These are phyloP conservation scores for Craniophora ligustri DNA, from an alignment of 2,888 invertebrate species.

Conservation along the genomic window DNA sequence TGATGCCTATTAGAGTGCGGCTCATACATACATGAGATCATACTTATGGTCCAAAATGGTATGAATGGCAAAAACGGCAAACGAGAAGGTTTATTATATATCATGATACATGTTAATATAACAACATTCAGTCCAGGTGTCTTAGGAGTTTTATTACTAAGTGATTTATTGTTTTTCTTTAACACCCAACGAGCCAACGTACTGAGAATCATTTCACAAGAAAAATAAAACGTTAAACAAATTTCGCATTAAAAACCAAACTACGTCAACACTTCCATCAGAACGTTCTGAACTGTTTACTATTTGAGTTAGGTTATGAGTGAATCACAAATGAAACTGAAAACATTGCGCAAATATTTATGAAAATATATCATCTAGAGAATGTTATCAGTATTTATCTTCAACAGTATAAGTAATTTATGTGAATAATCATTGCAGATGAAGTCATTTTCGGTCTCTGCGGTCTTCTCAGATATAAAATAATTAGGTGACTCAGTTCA, in stretches of 20 bases:
- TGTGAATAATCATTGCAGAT: conserved; percentile 30
- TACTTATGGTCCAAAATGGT: conserved; percentile 18
- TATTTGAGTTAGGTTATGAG: conserved; percentile 17
- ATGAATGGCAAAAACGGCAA: not conserved
- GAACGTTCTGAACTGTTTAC: conserved; percentile 33
- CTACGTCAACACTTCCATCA: conserved; percentile 35
- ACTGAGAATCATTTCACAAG: conserved; percentile 29
- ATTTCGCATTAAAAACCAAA: conserved; percentile 27
- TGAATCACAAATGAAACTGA: conserved; percentile 44
- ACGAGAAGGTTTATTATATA: too few relatives aligned
- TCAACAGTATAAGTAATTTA: conserved; percentile 19
- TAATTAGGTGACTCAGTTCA: not conserved
- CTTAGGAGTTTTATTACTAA: conserved; percentile 1
- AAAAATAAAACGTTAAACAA: conserved; percentile 31
- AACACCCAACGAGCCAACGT: conserved; percentile 2
- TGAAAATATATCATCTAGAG: conserved; percentile 31
- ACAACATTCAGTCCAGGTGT: conserved; percentile 1
- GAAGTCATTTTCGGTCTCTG: conserved; percentile 39
- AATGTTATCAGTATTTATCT: conserved; percentile 48
- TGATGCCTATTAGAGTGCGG: conserved; percentile 35
- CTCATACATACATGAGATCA: conserved; percentile 40
- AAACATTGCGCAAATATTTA: conserved; percentile 53
- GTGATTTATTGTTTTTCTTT: conserved; percentile 37
- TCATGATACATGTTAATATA: too few relatives aligned
- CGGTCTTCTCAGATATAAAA: conserved; percentile 15